A percentile compares a stretch with the other conserved stretches of the same genome.
Evolutionary conservation across 2,888 invertebrate genomes (phyloP).

Genomic region (Dicranocentrus wangi): DNA sequence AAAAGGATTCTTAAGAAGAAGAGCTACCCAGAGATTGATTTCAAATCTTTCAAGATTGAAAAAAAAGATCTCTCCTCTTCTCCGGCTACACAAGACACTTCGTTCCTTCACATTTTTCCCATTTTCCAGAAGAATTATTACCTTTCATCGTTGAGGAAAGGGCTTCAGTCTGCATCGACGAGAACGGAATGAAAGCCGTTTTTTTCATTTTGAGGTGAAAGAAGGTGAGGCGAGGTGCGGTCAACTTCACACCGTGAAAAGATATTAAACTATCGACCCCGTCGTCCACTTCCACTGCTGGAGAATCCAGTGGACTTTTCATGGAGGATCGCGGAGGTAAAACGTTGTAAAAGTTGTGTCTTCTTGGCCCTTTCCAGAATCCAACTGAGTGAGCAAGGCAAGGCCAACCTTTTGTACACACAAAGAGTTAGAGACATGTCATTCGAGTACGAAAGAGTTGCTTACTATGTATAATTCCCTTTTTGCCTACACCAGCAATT

Average conservation of each 20-base stretch:
- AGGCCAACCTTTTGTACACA: too few species aligned
- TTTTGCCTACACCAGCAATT: too few species aligned
- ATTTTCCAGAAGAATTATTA: background rate
- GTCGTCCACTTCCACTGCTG: too few species aligned
- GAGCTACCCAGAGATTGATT: conserved; percentile 9
- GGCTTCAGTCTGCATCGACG: conserved; percentile 1
- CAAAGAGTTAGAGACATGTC: too few species aligned
- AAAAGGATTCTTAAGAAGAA: conserved; percentile 1
- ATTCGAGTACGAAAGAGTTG: too few species aligned
- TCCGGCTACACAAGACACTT: background rate
- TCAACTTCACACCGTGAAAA: conserved; percentile 9
- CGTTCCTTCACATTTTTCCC: background rate
- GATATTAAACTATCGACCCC: background rate
- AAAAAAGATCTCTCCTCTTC: background rate
- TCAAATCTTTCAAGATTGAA: background rate
- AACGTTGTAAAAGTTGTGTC: background rate
- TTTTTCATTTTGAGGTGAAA: background rate
- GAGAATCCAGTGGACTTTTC: too few species aligned
- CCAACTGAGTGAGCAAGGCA: too few species aligned
- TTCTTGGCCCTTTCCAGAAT: too few species aligned
- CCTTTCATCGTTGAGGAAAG: conserved; percentile 24
- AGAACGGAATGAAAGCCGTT: background rate
- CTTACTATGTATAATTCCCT: too few species aligned
- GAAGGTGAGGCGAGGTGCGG: conserved; percentile 1
- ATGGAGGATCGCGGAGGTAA: background rate